phyloP scores from a whole-genome alignment of 2,113 vertebrate species.

The Pseudorasbora parva region DNA sequence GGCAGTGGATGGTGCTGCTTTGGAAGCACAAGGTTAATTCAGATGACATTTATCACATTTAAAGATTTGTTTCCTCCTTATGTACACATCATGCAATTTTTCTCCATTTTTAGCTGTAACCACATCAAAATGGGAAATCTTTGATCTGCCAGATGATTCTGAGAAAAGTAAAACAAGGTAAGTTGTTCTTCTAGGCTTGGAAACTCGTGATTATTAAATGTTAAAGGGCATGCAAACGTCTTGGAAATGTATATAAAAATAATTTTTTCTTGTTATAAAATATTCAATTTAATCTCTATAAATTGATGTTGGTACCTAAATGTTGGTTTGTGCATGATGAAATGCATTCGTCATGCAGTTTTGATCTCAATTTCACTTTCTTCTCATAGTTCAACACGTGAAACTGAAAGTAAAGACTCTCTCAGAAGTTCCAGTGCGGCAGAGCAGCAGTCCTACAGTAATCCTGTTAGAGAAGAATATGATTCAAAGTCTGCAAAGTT shows the following conservation, averaged over 20 bases:
- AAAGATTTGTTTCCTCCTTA: background rate
- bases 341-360: background rate
- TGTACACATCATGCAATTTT: background rate
- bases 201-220: background rate
- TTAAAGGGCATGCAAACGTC: background rate
- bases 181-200: background rate
- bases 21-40: slow-evolving; percentile 89
- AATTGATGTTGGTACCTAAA: background rate
- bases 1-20: slow-evolving; percentile 91
- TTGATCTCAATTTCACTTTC: background rate
- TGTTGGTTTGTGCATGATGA: too few species aligned
- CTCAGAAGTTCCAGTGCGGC: slow-evolving; percentile 84
- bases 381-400: slow-evolving; percentile 26
- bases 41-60: background rate
- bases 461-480: slow-evolving; percentile 89
- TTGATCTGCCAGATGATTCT: slow-evolving; percentile 92
- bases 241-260: background rate
- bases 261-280: too few species aligned
- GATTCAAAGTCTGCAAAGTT: slow-evolving; percentile 87
- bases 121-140: slow-evolving; percentile 96
- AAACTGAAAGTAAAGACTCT: slow-evolving; percentile 75
- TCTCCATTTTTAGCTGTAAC: slow-evolving; percentile 84
- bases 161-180: slow-evolving; percentile 82
- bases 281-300: background rate
- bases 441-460: slow-evolving; percentile 86